Base-by-base conservation (phyloP, 2,888 invertebrate species). In the Actias luna region DNA sequence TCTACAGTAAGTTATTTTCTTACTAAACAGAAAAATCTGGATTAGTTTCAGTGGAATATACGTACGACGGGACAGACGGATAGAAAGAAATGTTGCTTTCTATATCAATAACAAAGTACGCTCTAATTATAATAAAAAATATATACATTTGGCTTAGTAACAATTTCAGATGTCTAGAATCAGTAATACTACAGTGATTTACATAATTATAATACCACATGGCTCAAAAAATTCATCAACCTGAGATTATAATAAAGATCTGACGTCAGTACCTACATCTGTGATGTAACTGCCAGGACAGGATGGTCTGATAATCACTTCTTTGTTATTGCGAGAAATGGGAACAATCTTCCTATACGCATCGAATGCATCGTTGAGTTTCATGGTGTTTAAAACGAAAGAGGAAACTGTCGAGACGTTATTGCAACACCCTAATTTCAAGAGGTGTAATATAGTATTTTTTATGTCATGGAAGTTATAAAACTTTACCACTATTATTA, bases 311-410 rank as follows among this genome's bases (percentile, higher is more conserved):
- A 16, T 55, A 55, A 55, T 29, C 4, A 27, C 10, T 29, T 25
- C 50, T 25, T 22, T 25, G 27, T 52, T 52, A 12, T 52, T 52
- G 29, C n/a, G 29, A 55, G 55, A 55, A 55, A 29, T 29, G 14
- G 29, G 27, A 55, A 55, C 29, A n/a, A 14, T 55, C 29, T 55
- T 55, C 29, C 27, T 55, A 29, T 39, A 31, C 22, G 42, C 61
- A 18, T 62, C 18, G 31, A 62, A 33, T 31, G 57, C 58, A 42
- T 58, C 61, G 61, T 62, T 14, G 29, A 57, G 39, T 42, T 42
- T 58, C 14, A 31, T 62, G 31, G 39, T n/a, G n/a, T 60, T 60
- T 60, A 50, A 31, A 60, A 25, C 33, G 33, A 33, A 50, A 31
- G 33, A 46, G 33, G 57, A 55, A 55, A 29, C 27, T 55, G 46